Conservation (phyloP, 2,113 vertebrate species). For the Terrapene triunguis region DNA sequence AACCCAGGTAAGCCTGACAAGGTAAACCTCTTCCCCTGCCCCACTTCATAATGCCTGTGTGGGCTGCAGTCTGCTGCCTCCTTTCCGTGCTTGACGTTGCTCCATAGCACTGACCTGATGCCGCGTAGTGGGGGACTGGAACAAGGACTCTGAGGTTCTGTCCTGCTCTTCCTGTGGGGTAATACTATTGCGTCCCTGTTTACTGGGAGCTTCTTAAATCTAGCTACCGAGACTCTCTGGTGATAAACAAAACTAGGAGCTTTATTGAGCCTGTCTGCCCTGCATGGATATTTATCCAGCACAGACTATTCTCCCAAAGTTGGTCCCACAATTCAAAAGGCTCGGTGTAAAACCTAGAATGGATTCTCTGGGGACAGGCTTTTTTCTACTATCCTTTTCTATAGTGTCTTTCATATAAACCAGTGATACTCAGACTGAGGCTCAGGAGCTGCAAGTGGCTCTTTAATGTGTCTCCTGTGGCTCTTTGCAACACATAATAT, state of each 20-base stretch:
- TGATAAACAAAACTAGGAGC: neutral
- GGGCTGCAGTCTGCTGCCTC: neutral
- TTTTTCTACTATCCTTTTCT: neutral
- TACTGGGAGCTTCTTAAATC: too few relatives aligned
- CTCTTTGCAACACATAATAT: neutral
- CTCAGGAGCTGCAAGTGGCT: neutral
- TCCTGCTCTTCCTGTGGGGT: neutral
- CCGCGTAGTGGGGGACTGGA: too few relatives aligned
- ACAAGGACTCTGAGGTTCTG: too few relatives aligned
- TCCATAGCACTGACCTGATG: too few relatives aligned
- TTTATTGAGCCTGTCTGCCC: neutral
- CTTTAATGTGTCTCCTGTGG: neutral
- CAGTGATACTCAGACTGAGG: neutral
- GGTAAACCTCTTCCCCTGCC: neutral
- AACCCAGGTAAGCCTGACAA: neutral
- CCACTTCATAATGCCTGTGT: neutral
- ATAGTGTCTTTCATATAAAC: neutral
- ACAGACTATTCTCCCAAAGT: neutral
- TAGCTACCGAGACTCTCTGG: neutral
- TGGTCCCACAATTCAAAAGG: neutral
- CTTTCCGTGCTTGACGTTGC: neutral
- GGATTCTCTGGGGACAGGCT: neutral
- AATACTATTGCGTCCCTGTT: neutral
- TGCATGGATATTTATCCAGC: neutral
- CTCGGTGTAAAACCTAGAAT: neutral